phyloP scores from a whole-genome alignment of 2,113 vertebrate species.

The Dasyurus viverrinus region DNA sequence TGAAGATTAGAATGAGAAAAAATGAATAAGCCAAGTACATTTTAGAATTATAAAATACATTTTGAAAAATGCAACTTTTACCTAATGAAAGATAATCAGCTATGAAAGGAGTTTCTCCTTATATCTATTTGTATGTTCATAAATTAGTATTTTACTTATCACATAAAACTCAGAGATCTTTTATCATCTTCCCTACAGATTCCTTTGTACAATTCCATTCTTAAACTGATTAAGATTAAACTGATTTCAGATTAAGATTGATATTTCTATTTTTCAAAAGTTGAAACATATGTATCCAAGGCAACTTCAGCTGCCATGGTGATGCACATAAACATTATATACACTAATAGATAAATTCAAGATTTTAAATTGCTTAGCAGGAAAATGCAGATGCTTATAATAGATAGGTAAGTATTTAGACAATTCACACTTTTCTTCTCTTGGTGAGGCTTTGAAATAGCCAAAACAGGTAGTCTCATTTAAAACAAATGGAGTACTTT shows the following conservation, averaged over 20 bases:
- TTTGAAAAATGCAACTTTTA: neutral
- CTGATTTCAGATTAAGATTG: constrained; percentile 22
- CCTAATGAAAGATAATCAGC: neutral
- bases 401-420: constrained; percentile 3
- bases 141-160: neutral
- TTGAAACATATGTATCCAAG: constrained; percentile 27
- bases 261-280: constrained; percentile 31
- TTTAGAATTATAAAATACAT: neutral
- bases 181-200: constrained; percentile 38
- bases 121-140: neutral
- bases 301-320: constrained; percentile 24
- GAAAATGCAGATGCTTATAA: constrained; percentile 38
- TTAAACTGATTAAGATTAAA: neutral
- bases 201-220: constrained; percentile 25
- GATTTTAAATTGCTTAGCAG: constrained; percentile 35
- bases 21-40: neutral
- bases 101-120: neutral
- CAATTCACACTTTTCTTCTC: constrained; percentile 17
- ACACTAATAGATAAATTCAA: constrained; percentile 38
- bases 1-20: neutral
- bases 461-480: neutral
- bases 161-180: neutral
- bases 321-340: constrained; percentile 20
- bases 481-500: neutral
- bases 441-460: constrained; percentile 22